These are phyloP conservation scores for Galeopsomyia nigrocyanea DNA, from an alignment of 2,888 invertebrate genomes.

Conservation along the genomic window DNA sequence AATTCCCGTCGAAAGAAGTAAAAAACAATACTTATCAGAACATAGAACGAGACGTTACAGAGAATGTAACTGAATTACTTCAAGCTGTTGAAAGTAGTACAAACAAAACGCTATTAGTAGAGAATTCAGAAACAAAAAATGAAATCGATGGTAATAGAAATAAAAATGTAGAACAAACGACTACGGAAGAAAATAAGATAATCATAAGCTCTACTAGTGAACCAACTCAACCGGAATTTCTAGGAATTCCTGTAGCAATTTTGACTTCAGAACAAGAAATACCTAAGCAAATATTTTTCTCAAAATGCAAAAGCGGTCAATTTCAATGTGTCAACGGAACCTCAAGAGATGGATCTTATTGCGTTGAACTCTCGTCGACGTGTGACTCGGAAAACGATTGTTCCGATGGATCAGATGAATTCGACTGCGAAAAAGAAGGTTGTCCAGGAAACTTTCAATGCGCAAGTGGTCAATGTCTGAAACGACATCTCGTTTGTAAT, in stretches of 20 bases:
- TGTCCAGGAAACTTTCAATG: slow-evolving; percentile 76
- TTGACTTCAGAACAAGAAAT: slow-evolving; percentile 11
- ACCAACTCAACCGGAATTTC: slow-evolving; percentile 8
- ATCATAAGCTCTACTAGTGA: not conserved
- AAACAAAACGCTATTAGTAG: not conserved
- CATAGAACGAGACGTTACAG: too few relatives aligned
- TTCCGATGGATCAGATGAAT: slow-evolving; percentile 75
- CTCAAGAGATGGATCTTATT: slow-evolving; percentile 73
- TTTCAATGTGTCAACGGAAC: slow-evolving; percentile 75
- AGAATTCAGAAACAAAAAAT: slow-evolving; percentile 12
- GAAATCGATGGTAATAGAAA: not conserved
- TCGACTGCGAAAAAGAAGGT: slow-evolving; percentile 71
- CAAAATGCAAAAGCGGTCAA: slow-evolving; percentile 73
- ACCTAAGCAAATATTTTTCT: slow-evolving; percentile 60
- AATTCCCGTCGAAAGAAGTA: not conserved
- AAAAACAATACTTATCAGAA: not conserved
- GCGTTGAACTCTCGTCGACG: slow-evolving; percentile 69
- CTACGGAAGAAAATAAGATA: not conserved
- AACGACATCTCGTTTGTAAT: slow-evolving; percentile 75
- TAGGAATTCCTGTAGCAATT: slow-evolving; percentile 27
- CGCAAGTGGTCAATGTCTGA: slow-evolving; percentile 73
- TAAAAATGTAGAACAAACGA: slow-evolving; percentile 1
- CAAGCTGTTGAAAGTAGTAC: slow-evolving; percentile 23
- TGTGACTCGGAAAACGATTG: slow-evolving; percentile 76
- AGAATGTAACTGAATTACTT: not conserved